These are phyloP conservation scores for Bostrychus sinensis DNA, from an alignment of 2,113 vertebrate genomes.

Conservation along the genomic window DNA sequence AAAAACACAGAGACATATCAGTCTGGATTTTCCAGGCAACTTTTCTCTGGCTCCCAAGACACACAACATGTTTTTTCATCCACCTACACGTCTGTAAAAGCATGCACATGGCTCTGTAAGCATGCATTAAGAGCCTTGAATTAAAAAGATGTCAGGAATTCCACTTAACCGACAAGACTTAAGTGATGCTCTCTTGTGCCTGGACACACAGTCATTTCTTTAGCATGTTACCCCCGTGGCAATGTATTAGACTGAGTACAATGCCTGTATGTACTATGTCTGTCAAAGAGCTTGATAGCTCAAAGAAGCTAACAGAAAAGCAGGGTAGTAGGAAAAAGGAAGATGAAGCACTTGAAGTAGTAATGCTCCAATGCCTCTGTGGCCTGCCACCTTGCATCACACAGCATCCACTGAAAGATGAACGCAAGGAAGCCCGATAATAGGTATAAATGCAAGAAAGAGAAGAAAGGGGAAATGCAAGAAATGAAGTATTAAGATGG, in stretches of 20 bases:
- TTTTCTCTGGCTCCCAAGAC: constrained; percentile 34
- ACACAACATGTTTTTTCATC: constrained; percentile 45
- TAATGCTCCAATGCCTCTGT: constrained; percentile 70
- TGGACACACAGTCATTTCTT: constrained; percentile 42
- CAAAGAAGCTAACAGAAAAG: constrained; percentile 43
- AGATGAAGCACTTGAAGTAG: constrained; percentile 57
- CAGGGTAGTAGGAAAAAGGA: constrained; percentile 33
- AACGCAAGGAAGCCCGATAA: constrained; percentile 67
- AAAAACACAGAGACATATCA: too few species aligned
- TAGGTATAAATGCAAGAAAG: constrained; percentile 57
- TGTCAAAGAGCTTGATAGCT: constrained; percentile 35
- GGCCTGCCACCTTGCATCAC: constrained; percentile 73
- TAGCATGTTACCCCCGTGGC: constrained; percentile 28
- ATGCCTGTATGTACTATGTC: constrained; percentile 24
- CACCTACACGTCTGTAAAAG: constrained; percentile 24
- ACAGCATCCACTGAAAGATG: constrained; percentile 70
- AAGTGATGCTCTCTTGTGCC: constrained; percentile 41
- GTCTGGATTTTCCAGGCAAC: too few species aligned
- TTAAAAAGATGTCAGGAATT: constrained; percentile 36
- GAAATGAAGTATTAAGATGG: constrained; percentile 23
- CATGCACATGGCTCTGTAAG: constrained; percentile 20
- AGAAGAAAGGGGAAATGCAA: constrained; percentile 38
- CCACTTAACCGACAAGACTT: constrained; percentile 46
- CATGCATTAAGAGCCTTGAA: constrained; percentile 30
- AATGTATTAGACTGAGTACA: constrained; percentile 14